Conservation (phyloP, 2,888 invertebrate species). For the Molorchus minor region DNA sequence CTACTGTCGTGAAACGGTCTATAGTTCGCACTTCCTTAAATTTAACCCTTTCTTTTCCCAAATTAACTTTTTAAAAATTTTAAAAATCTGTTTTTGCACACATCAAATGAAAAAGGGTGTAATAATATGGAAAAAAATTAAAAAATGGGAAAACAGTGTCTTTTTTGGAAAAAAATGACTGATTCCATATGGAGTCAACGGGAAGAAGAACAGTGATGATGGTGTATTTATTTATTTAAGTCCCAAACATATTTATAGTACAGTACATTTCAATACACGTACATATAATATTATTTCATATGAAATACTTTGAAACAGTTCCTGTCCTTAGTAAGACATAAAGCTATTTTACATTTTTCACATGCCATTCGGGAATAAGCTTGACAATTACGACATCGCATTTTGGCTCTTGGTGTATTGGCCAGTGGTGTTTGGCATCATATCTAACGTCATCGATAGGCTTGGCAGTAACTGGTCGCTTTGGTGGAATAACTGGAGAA, state of each 20-base stretch:
- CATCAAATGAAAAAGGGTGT: neutral
- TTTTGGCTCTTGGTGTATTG: neutral
- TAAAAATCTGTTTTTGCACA: neutral
- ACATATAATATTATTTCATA: neutral
- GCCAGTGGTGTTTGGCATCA: neutral
- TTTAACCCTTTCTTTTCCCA: no score
- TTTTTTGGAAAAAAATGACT: neutral
- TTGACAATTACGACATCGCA: neutral
- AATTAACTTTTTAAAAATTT: neutral
- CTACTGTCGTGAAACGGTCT: no score
- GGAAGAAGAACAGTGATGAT: neutral
- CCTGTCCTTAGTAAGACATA: neutral
- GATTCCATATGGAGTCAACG: neutral
- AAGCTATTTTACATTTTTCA: neutral
- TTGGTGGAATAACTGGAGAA: neutral
- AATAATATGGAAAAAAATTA: neutral
- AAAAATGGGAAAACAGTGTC: neutral
- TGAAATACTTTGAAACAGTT: neutral
- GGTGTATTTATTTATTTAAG: slow-evolving; percentile 1
- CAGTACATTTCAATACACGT: neutral
- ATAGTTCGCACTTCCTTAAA: no score
- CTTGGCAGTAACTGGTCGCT: neutral
- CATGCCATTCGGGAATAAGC: neutral
- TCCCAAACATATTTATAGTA: neutral
- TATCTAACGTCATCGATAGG: neutral